phyloP scores from a whole-genome alignment of 2,888 invertebrate genomes.

The Megastigmus dorsalis region DNA sequence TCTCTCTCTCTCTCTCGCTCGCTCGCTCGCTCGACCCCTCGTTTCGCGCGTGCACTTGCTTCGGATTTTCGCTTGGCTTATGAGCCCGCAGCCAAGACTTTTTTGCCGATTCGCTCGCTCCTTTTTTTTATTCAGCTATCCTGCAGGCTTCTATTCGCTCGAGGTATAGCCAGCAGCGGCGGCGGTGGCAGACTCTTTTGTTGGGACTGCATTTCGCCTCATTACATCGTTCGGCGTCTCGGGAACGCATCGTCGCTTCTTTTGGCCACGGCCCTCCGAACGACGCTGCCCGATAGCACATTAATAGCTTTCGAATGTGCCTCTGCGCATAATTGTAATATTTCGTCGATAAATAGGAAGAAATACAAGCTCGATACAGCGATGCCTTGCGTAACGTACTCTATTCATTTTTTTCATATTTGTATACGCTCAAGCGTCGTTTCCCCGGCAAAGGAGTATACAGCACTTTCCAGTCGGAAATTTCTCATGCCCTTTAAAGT shows the following conservation, averaged over 20 bases:
- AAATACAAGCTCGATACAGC: no score
- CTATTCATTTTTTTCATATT: no score
- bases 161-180: conserved; percentile 55
- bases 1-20: conserved; percentile 48
- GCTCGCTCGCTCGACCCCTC: conserved; percentile 23
- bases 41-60: background rate
- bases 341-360: background rate
- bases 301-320: background rate
- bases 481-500: conserved; percentile 34
- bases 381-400: no score
- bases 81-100: background rate
- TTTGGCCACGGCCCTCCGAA: background rate
- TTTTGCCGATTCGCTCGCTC: conserved; percentile 35
- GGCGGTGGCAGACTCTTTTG: conserved; percentile 21
- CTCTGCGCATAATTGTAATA: background rate
- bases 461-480: conserved; percentile 16
- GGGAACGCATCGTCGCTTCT: background rate
- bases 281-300: background rate
- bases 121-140: background rate
- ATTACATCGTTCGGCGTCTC: conserved; percentile 64
- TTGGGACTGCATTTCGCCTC: conserved; percentile 66
- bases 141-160: background rate
- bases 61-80: conserved; percentile 10
- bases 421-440: no score
- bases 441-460: no score